phyloP scores from a whole-genome alignment of 2,113 vertebrate species.

The Illadopsis cleaveri region DNA sequence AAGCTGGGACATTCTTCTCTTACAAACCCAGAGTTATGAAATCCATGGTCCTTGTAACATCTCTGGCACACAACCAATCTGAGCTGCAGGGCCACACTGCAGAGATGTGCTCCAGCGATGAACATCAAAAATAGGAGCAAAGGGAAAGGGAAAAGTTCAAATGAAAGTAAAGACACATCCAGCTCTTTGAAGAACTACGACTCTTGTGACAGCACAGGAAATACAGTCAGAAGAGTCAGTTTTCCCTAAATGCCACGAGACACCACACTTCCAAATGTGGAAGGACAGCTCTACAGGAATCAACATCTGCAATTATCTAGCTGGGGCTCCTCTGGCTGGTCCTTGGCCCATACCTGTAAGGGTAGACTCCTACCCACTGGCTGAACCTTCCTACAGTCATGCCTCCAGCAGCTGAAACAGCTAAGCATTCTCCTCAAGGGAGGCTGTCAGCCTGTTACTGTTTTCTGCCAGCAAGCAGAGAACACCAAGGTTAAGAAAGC shows the following conservation, averaged over 20 bases:
- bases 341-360: neutral
- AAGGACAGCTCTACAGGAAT: neutral
- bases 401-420: accelerated
- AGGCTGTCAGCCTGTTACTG: accelerated
- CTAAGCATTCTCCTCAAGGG: neutral
- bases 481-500: neutral
- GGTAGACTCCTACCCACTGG: neutral
- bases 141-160: neutral
- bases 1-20: neutral
- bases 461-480: neutral
- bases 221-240: neutral
- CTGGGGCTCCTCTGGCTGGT: neutral
- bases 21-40: neutral
- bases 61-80: neutral
- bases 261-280: neutral
- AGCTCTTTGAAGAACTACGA: neutral
- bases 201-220: accelerated
- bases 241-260: neutral
- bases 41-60: neutral
- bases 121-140: neutral
- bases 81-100: neutral
- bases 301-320: neutral
- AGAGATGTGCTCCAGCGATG: neutral
- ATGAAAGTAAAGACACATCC: neutral
- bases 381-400: neutral